Evolutionary conservation across 2,113 vertebrate species (phyloP), one percentile per base, ranked within the genome.

Genomic region (Megaptera novaeangliae): DNA sequence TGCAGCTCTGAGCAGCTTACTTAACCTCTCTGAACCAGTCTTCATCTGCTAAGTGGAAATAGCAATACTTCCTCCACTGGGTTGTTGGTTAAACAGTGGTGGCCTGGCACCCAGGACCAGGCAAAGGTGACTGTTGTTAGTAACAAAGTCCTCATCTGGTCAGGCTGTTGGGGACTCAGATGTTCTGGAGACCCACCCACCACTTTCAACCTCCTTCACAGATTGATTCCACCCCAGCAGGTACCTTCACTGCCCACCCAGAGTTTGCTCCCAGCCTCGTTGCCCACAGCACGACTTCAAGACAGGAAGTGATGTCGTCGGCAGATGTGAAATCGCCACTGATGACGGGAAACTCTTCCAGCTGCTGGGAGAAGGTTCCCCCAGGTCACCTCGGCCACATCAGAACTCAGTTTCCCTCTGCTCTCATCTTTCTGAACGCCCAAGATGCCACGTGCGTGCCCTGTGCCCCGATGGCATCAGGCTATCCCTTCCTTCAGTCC

Each of bases 11-110:
- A 78, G 87, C 27, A 64, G 25, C 68, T 64, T 64, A 49, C 27
- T 39, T 44, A 55, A 52, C 88, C 55, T 96, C 63, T 96, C 85
- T 94, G 92, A 91, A 74, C n/a, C 63, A 31, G 17, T 69, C 64
- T 84, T 57, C n/a, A 46, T 29, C 41, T 82, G 52, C 52, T 41
- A 29, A 49, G 57, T 17, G 49, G 57, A 34, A 81, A 81, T 3
- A 68, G 66, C 34, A 25, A 25, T 39, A 55, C n/a, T 72, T 85
- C 41, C 29, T 25, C 88, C 59, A 34, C 57, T 31, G 44, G 17
- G 17, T 15, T 57, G 4, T 31, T 34, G 78, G 68, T 18, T 31
- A 61, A 34, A 36, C 85, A 61, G 18, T 52, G 66, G 17, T 27
- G 36, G 14, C 27, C 89, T 27, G 5, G 46, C 29, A 15, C 25